phyloP scores from a whole-genome alignment of 2,888 invertebrate species.

The Synanthedon vespiformis region DNA sequence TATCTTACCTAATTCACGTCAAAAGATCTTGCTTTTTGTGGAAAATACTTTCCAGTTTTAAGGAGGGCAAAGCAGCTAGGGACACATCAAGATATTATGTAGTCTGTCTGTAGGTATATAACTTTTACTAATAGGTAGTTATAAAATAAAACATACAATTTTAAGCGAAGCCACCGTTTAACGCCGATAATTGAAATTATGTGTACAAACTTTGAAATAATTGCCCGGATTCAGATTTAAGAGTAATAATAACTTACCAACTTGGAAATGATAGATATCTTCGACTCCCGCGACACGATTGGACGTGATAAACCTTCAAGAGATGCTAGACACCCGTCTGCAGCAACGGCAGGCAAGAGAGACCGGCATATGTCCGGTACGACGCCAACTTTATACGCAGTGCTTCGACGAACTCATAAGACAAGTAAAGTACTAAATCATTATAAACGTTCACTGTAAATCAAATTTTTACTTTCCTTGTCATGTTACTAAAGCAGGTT shows the following conservation, averaged over 20 bases:
- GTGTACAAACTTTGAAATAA: no score
- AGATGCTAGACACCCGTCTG: constrained; percentile 91
- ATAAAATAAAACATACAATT: no score
- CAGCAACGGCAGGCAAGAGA: constrained; percentile 95
- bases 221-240: background rate
- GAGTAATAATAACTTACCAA: background rate
- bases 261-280: constrained; percentile 76
- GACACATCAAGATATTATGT: no score
- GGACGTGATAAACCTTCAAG: constrained; percentile 96
- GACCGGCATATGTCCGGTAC: constrained; percentile 95
- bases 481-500: background rate
- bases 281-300: constrained; percentile 95
- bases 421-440: constrained; percentile 30
- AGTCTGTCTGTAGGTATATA: no score
- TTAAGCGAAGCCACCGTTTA: no score
- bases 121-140: no score
- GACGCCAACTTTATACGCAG: constrained; percentile 94
- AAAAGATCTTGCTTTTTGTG: no score
- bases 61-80: no score
- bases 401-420: constrained; percentile 83
- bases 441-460: background rate
- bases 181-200: no score
- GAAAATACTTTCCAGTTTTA: no score
- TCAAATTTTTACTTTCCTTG: background rate
- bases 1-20: no score